A percentile compares a stretch with the other conserved stretches of the same genome.
Conservation (phyloP, 2,113 vertebrate species). For the Ranitomeya imitator region DNA sequence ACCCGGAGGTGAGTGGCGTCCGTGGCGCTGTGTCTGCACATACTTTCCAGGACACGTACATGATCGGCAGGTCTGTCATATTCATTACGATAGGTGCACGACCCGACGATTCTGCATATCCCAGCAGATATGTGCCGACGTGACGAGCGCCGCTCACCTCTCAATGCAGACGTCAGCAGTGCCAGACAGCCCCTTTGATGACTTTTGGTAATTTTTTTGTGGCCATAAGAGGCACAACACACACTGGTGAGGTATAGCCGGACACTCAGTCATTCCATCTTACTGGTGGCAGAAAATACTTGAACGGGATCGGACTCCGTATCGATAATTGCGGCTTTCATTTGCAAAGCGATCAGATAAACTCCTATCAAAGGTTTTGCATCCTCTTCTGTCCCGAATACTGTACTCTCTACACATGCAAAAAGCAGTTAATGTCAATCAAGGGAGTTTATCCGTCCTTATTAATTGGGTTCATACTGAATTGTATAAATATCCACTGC, state of each 20-base stretch:
- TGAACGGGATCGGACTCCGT: neutral
- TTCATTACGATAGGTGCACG: too few species aligned
- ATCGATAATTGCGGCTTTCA: neutral
- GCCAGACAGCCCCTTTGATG: too few species aligned
- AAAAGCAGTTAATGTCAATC: neutral
- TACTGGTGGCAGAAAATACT: neutral
- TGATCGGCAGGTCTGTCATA: too few species aligned
- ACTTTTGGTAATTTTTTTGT: neutral
- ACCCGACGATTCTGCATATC: too few species aligned
- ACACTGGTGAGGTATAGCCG: neutral
- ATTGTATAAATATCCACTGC: neutral
- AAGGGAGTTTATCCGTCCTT: neutral
- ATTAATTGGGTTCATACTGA: conserved; percentile 24
- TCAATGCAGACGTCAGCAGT: too few species aligned
- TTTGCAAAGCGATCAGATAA: neutral
- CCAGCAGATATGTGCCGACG: too few species aligned
- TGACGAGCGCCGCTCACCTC: too few species aligned
- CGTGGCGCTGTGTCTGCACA: too few species aligned
- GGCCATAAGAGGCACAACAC: neutral
- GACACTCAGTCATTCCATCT: neutral
- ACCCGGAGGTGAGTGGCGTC: too few species aligned
- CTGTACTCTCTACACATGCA: neutral
- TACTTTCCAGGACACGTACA: too few species aligned
- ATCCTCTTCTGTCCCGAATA: neutral
- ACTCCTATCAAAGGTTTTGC: neutral